Evolutionary conservation across 2,797 vertebrate species (phyloP), one percentile per base, ranked within the genome.

Genomic region (Gouania willdenowi): DNA sequence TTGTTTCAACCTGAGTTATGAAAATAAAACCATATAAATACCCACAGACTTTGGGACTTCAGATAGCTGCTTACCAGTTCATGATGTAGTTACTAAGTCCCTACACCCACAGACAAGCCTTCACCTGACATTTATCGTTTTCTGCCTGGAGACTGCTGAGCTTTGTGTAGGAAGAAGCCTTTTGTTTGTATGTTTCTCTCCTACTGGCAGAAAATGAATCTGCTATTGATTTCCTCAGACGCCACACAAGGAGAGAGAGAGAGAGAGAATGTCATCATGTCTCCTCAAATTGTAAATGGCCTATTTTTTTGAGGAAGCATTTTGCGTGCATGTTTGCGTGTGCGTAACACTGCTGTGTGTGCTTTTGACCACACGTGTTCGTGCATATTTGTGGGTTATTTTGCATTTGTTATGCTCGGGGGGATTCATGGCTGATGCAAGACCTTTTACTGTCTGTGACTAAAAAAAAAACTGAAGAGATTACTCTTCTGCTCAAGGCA

Each of bases 121-220:
- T 40, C 34, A 43, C 32, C 53, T 69, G 74, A 81, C 78, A 81
- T 84, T 75, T 80, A 55, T 41, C 42, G 38, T 49, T 28, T 78
- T 71, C 64, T 60, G 52, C 61, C 39, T 11, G 37, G 31, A 66
- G 55, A 72, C 25, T 1, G 17, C 32, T 35, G 41, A 9, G 46
- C 36, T 31, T 44, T 21, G 26, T 46, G 48, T 49, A 32, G 37
- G 51, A 34, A 57, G 28, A 62, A 45, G 26, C 48, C 41, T 19
- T 25, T 56, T 60, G 62, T 74, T 34, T 18, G 11, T 31, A 38
- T 22, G 14, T 46, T 52, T 42, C 34, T 49, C 10, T 37, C 29
- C 36, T 34, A 36, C 23, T 42, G 57, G 10, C 25, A 37, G 31
- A 63, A 62, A 77, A 71, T 58, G 39, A 60, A 62, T 65, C 41